These are phyloP conservation scores for Panthera leo DNA, from an alignment of 2,113 vertebrate genomes.

Conservation along the genomic window DNA sequence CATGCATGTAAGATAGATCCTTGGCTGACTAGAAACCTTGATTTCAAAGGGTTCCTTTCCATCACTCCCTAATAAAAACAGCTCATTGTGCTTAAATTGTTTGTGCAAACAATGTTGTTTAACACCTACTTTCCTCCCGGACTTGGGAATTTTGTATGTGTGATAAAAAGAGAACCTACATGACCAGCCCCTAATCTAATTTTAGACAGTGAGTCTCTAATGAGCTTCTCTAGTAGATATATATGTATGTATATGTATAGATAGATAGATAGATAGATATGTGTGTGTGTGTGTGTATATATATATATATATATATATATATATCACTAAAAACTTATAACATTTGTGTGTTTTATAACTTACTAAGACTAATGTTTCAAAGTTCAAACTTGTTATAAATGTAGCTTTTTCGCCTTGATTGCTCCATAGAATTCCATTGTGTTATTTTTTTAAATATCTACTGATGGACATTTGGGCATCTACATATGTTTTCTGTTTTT, in stretches of 20 bases:
- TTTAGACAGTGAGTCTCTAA: not conserved
- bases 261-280: too few relatives aligned
- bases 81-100: not conserved
- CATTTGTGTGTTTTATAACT: not conserved
- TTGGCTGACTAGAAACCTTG: not conserved
- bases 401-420: not conserved
- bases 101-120: not conserved
- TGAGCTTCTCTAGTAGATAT: not conserved
- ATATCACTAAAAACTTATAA: not conserved
- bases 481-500: not conserved
- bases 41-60: not conserved
- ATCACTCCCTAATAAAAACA: not conserved
- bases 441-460: not conserved
- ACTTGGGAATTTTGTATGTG: not conserved
- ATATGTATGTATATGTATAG: too few relatives aligned
- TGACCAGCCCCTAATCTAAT: not conserved
- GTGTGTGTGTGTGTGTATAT: not conserved
- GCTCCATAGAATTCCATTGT: not conserved
- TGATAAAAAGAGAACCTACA: too few relatives aligned
- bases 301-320: not conserved
- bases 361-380: not conserved
- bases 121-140: not conserved
- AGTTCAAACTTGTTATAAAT: not conserved
- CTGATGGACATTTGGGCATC: not conserved
- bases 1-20: not conserved